Base-by-base conservation (phyloP, 2,888 invertebrate species). In the Petrophora chlorosata region DNA sequence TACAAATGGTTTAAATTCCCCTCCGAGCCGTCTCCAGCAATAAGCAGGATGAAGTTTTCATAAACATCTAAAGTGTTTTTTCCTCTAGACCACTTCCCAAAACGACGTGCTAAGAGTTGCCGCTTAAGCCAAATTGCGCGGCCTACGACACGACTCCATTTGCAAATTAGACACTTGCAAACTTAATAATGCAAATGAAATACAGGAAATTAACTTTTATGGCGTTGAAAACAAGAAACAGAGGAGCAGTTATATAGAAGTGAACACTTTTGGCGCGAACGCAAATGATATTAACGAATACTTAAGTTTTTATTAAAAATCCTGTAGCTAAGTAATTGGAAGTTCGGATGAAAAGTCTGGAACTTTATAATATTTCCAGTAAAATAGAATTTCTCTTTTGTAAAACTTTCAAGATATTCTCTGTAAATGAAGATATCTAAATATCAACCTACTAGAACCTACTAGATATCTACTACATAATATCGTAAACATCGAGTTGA, bases 131-230 rank as follows among this genome's bases (percentile, higher is more conserved):
- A 82, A 87, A 85, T 85, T 80, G 82, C 79, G 73, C 68, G 68
- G 81, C 85, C 82, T 76, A 80, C 82, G 82, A 82, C 85, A 82
- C 80, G 79, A 71, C 75, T 82, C 87, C 89, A 88, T 89, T 89
- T 89, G 86, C 84, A 86, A 88, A 89, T 89, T 84, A 85, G 76
- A 83, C 71, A 72, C 69, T 73, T 61, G 63, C 61, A 63, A 70
- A 62, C 63, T 60, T 42, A 54, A 50, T 54, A 63, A 64, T 52
- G 44, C 46, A 53, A 59, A 60, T 38, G 34, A 23, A 35, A 38
- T 56, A 56, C 45, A 41, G 44, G 2, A 67, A 54, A 61, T 52
- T 61, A 51, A 56, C 57, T 63, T 59, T 54, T 68, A 53, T 13
- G 0, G 5, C 2, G 3, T 3, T 28, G 3, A 8, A 8, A 26